These are phyloP conservation scores for Isoperla grammatica DNA, from an alignment of 2,888 invertebrate genomes.

Conservation along the genomic window DNA sequence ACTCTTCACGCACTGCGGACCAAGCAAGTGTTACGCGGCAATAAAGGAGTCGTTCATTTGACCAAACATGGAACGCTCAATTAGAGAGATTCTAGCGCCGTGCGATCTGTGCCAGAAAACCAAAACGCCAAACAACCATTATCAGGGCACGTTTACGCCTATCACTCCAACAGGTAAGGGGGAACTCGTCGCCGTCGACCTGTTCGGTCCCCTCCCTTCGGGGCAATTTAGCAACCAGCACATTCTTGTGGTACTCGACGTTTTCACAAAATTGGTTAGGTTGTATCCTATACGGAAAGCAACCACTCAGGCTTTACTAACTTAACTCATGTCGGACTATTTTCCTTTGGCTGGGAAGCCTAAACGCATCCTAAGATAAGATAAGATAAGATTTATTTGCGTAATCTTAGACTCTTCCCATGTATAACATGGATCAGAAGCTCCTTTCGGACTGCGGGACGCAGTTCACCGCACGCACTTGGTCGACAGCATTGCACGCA, in stretches of 20 bases:
- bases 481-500: not conserved
- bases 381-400: too few species aligned
- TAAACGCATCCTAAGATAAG: too few species aligned
- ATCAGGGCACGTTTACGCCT: not conserved
- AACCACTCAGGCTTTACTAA: slow-evolving; percentile 9
- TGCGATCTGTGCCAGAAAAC: too few species aligned
- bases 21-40: too few species aligned
- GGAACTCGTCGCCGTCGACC: slow-evolving; percentile 31
- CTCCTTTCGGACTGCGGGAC: too few species aligned
- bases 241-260: slow-evolving; percentile 7
- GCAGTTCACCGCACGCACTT: too few species aligned
- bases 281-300: slow-evolving; percentile 16
- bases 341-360: not conserved
- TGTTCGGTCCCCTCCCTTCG: slow-evolving; percentile 31
- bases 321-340: not conserved
- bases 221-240: slow-evolving; percentile 9
- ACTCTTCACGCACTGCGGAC: too few species aligned
- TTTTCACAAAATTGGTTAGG: slow-evolving; percentile 11
- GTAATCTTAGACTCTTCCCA: not conserved
- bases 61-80: too few species aligned
- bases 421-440: not conserved
- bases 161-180: slow-evolving; percentile 16
- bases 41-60: too few species aligned
- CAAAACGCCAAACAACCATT: too few species aligned
- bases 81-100: too few species aligned